Evolutionary conservation across 2,113 vertebrate species (phyloP), one percentile per base, ranked within the genome.

Genomic region (Murina feae): DNA sequence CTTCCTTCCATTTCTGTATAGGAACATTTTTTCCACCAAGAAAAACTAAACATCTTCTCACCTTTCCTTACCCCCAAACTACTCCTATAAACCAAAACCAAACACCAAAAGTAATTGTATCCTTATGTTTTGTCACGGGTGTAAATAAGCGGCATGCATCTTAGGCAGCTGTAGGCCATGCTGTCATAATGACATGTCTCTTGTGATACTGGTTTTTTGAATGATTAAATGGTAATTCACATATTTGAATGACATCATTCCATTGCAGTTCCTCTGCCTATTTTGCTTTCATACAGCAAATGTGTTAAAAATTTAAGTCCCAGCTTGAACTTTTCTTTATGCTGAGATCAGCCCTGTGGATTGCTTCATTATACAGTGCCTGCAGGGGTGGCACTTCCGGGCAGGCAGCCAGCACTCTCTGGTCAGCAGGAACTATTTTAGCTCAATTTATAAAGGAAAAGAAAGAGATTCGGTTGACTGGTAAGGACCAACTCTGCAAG

Each of bases 271-370:
- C 85, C 81, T 89, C 82, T 72, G 65, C 94, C 47, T 92, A 42
- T 86, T 95, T 93, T 91, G 49, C 85, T 96, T 94, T 95, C 82
- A 71, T 66, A 53, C 80, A 93, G 91, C 93, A 94, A 93, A 96
- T 81, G 92, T 93, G 83, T 92, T 94, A 94, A 95, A 92, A 85
- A 93, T 92, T 81, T 63, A 82, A 95, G 93, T 96, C 76, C 76
- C 89, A 90, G 84, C 53, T 96, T 95, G 84, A 96, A 95, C 76
- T 94, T 95, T 55, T 63, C 69, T 96, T 97, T 96, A 37, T 96
- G 96, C 96, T 96, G 96, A 97, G 96, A 79, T 97, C 92, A 96
- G 95, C 95, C 78, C 35, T 42, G 86, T 86, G 80, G 84, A 86
- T 58, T 30, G 94, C 58, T 87, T 96, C 93, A 80, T 96, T 93